Conservation (phyloP, 2,113 vertebrate species). For the Lepidiolamprologus cunningtoni region DNA sequence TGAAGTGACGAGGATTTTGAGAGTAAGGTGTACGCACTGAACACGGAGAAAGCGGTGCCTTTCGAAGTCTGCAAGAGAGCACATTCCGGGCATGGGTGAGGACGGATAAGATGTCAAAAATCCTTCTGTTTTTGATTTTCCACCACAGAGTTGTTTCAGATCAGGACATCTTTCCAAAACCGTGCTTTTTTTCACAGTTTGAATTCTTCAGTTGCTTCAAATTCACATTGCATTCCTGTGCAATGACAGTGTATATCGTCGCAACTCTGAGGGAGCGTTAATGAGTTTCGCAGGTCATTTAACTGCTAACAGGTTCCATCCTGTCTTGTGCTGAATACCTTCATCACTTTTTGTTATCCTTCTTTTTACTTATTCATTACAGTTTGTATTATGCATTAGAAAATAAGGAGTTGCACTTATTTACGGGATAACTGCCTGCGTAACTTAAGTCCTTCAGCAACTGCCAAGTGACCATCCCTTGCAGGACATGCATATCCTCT, state of each 20-base stretch:
- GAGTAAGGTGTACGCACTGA: not conserved
- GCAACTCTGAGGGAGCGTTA: not conserved
- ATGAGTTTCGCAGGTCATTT: slow-evolving; percentile 10
- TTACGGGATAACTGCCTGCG: not conserved
- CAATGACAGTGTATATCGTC: not conserved
- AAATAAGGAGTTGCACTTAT: not conserved
- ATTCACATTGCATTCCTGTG: not conserved
- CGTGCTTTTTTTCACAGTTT: not conserved
- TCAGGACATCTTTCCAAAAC: not conserved
- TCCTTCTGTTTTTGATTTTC: not conserved
- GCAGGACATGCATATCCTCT: not conserved
- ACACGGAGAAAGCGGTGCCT: not conserved
- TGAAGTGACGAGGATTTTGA: not conserved
- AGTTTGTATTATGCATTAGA: not conserved
- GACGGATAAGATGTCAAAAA: slow-evolving; percentile 20
- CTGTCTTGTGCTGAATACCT: not conserved
- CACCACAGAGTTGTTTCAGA: not conserved
- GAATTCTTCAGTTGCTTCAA: not conserved
- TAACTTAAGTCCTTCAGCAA: not conserved
- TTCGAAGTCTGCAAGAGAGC: not conserved
- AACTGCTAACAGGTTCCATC: not conserved
- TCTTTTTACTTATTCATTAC: not conserved
- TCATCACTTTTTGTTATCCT: not conserved
- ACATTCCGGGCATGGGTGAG: slow-evolving; percentile 29
- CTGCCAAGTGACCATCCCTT: not conserved